Conservation (phyloP, 2,797 vertebrate species). For the Cuculus canorus region DNA sequence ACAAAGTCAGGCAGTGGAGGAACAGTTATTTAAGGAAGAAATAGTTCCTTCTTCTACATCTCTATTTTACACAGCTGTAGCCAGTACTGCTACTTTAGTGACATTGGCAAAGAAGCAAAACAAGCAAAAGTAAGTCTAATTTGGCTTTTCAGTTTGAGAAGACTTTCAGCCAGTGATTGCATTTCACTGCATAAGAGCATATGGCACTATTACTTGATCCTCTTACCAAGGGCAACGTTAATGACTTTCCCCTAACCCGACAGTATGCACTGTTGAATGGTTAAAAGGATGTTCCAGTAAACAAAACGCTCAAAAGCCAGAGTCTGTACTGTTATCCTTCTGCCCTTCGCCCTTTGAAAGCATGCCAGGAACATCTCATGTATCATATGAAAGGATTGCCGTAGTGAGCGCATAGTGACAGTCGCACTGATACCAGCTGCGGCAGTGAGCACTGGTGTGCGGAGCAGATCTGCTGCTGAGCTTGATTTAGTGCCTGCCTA, state of each 20-base stretch:
- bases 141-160: background rate
- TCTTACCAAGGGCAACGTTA: conserved; percentile 33
- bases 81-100: background rate
- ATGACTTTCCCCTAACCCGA: conserved; percentile 3
- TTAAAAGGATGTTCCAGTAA: conserved; percentile 51
- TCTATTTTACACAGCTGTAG: background rate
- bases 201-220: conserved; percentile 43
- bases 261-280: background rate
- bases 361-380: conserved; percentile 40
- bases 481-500: background rate
- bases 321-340: conserved; percentile 12
- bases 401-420: background rate
- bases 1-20: background rate
- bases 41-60: background rate
- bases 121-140: background rate
- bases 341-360: conserved; percentile 46
- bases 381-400: background rate
- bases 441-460: background rate
- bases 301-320: conserved; percentile 41
- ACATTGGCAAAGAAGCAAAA: background rate
- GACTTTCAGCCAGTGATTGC: background rate
- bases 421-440: background rate
- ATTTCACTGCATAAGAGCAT: conserved; percentile 23
- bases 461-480: background rate
- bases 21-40: background rate